Evolutionary conservation across 2,888 invertebrate genomes (phyloP).

Genomic region (Drosophila nigricruria): DNA sequence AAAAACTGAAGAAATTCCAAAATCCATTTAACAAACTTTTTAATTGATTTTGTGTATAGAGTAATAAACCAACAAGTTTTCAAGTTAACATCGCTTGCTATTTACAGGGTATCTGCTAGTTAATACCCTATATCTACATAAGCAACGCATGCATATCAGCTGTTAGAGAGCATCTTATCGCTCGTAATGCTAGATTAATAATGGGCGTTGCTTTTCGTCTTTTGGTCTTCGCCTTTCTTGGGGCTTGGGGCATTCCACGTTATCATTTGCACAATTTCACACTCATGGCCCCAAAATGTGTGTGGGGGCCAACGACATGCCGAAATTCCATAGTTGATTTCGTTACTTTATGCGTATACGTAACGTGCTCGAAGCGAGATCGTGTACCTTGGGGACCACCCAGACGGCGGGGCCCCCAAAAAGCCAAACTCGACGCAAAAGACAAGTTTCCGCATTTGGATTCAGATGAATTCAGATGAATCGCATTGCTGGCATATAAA

Average conservation of each 20-base stretch:
- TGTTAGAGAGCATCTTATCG: slow-evolving; percentile 1
- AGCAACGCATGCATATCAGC: background rate
- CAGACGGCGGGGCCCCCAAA: slow-evolving; percentile 40
- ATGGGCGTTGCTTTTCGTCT: background rate
- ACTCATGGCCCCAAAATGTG: slow-evolving; percentile 25
- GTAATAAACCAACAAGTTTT: no score
- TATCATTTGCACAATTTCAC: slow-evolving; percentile 47
- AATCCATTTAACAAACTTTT: background rate
- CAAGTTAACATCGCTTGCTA: background rate
- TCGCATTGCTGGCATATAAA: slow-evolving; percentile 61
- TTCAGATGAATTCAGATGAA: slow-evolving; percentile 38
- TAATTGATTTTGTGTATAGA: background rate
- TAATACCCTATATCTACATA: background rate
- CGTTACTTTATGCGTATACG: slow-evolving; percentile 30
- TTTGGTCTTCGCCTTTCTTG: no score
- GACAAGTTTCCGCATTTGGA: slow-evolving; percentile 79
- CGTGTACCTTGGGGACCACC: slow-evolving; percentile 52
- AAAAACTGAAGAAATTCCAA: background rate
- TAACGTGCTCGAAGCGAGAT: slow-evolving; percentile 10
- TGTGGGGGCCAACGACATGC: slow-evolving; percentile 26
- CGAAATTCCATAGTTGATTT: slow-evolving; percentile 19
- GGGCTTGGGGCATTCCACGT: slow-evolving; percentile 8
- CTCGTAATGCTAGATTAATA: background rate
- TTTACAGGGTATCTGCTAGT: background rate
- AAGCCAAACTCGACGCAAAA: slow-evolving; percentile 38